phyloP scores from a whole-genome alignment of 2,113 vertebrate genomes.

The cat (Felis catus) region DNA sequence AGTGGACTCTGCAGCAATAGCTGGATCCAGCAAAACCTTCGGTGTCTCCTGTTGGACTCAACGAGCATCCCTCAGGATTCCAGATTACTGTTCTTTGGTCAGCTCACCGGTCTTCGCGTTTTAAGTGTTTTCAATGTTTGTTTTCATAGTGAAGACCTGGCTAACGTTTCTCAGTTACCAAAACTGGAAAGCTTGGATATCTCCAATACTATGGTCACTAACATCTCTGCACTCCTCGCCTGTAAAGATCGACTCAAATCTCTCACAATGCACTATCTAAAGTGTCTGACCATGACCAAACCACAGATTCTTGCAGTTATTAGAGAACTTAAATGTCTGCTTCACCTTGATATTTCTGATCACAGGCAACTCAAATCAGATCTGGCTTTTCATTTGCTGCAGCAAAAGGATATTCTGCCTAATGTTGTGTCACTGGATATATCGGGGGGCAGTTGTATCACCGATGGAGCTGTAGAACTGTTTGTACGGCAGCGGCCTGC shows the following conservation, averaged over 20 bases:
- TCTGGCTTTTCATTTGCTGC: constrained; percentile 89
- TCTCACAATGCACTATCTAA: constrained; percentile 92
- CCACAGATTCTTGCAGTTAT: constrained; percentile 89
- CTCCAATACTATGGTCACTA: constrained; percentile 93
- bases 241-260: constrained; percentile 89
- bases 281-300: constrained; percentile 92
- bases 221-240: constrained; percentile 88
- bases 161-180: constrained; percentile 88
- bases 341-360: constrained; percentile 94
- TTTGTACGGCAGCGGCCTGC: constrained; percentile 89
- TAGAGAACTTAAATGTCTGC: constrained; percentile 86
- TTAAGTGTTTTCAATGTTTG: constrained; percentile 91
- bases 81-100: constrained; percentile 83
- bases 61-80: constrained; percentile 89
- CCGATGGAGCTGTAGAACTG: constrained; percentile 87
- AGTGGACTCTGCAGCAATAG: constrained; percentile 88
- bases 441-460: constrained; percentile 90
- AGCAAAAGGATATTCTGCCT: constrained; percentile 89
- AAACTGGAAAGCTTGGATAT: constrained; percentile 92
- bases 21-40: constrained; percentile 88
- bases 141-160: constrained; percentile 90
- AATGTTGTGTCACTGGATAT: constrained; percentile 91
- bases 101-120: constrained; percentile 87
- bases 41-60: constrained; percentile 89
- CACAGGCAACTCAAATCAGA: constrained; percentile 93